Percentiles rank a stretch among this genome's conserved stretches.
phyloP scores from a whole-genome alignment of 2,797 vertebrate genomes.

The Anabacerthia variegaticeps region DNA sequence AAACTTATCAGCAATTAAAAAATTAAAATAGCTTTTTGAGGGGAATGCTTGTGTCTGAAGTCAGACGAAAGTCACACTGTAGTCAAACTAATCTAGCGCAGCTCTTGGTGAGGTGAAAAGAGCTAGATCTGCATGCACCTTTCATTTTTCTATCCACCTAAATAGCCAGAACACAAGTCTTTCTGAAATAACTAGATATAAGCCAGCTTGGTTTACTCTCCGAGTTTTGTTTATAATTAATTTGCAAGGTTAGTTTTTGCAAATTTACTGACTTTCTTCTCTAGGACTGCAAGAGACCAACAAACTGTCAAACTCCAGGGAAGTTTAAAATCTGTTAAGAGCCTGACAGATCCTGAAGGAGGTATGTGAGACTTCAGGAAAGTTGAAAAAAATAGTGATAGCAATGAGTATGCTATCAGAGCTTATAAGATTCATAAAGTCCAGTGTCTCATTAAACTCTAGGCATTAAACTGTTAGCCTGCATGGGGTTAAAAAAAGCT shows the following conservation, averaged over 20 bases:
- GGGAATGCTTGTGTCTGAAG: neutral
- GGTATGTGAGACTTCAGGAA: neutral
- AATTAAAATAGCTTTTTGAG: neutral
- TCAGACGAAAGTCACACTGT: neutral
- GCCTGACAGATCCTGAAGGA: neutral
- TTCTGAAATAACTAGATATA: neutral
- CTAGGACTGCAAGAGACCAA: neutral
- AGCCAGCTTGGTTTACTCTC: neutral
- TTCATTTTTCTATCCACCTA: neutral
- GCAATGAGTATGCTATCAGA: neutral
- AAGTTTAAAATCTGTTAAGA: neutral
- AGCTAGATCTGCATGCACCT: neutral
- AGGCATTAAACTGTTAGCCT: neutral
- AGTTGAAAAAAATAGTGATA: neutral
- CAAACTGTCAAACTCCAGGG: neutral
- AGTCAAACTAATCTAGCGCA: neutral
- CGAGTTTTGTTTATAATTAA: neutral
- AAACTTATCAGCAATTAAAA: neutral
- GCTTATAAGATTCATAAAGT: neutral
- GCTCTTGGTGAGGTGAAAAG: neutral
- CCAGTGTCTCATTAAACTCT: neutral
- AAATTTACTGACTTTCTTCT: neutral
- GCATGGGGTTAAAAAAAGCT: constrained; percentile 34
- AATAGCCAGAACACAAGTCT: neutral
- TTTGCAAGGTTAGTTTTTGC: neutral